phyloP scores from a whole-genome alignment of 2,113 vertebrate species.

The Xiphias gladius region DNA sequence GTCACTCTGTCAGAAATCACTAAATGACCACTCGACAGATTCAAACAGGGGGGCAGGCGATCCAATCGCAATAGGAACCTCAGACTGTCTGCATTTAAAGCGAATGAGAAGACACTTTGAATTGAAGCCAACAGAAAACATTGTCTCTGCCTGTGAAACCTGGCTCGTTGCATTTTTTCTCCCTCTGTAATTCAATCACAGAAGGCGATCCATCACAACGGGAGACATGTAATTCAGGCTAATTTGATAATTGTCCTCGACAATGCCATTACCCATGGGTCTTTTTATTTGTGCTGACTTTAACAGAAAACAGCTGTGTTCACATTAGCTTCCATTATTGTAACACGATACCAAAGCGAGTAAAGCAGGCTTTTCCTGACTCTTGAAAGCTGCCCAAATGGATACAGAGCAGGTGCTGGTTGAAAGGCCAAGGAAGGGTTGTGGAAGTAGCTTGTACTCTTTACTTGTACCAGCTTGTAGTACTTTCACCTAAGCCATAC shows the following conservation, averaged over 20 bases:
- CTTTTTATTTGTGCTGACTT: slow-evolving; percentile 76
- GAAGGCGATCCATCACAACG: slow-evolving; percentile 66
- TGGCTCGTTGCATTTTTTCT: slow-evolving; percentile 3
- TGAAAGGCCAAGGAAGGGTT: slow-evolving; percentile 21
- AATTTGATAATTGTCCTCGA: slow-evolving; percentile 80
- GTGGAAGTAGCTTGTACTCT: slow-evolving; percentile 39
- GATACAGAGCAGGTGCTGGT: slow-evolving; percentile 39
- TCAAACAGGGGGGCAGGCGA: slow-evolving; percentile 25
- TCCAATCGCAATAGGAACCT: slow-evolving; percentile 12
- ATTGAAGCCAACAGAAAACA: slow-evolving; percentile 47
- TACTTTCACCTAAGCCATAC: slow-evolving; percentile 42
- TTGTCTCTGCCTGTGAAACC: slow-evolving; percentile 49
- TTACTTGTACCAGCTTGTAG: slow-evolving; percentile 44
- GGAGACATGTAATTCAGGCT: slow-evolving; percentile 74
- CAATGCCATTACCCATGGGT: slow-evolving; percentile 75
- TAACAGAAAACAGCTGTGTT: slow-evolving; percentile 77
- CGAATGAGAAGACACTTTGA: slow-evolving; percentile 38
- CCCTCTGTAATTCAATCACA: slow-evolving; percentile 75
- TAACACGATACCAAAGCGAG: slow-evolving; percentile 57
- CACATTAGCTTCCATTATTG: slow-evolving; percentile 69
- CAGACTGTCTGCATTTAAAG: slow-evolving; percentile 23
- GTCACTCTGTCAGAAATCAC: slow-evolving; percentile 58
- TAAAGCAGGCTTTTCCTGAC: slow-evolving; percentile 13
- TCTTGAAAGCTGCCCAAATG: slow-evolving; percentile 21
- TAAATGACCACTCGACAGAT: slow-evolving; percentile 58